A percentile compares a stretch with the other conserved stretches of the same genome.
These are phyloP conservation scores for Cheirogaleus major DNA, from an alignment of 2,797 vertebrate genomes.

Conservation along the genomic window DNA sequence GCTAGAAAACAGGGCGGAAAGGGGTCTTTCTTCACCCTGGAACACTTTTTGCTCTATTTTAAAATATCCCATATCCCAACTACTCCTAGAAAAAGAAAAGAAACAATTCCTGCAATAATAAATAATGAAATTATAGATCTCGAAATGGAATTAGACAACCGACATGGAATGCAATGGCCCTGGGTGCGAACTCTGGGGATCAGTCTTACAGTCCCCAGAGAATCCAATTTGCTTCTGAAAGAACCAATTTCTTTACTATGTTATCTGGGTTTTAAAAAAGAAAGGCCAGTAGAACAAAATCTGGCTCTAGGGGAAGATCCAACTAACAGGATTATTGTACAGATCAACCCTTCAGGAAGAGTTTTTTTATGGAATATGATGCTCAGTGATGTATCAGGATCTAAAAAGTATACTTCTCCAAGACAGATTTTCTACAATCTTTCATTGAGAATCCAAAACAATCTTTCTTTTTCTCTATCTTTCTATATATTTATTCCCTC, in stretches of 20 bases:
- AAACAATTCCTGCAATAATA: neutral
- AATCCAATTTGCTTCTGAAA: conserved; percentile 32
- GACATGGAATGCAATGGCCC: neutral
- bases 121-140: neutral
- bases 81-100: neutral
- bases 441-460: neutral
- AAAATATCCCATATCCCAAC: neutral
- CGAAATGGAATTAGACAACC: neutral
- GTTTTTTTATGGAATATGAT: neutral
- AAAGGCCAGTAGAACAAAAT: neutral
- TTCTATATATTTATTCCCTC: neutral
- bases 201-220: neutral
- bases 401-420: neutral
- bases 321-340: neutral
- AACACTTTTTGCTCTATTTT: conserved; percentile 74
- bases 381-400: neutral
- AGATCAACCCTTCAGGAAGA: neutral
- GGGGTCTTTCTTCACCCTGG: conserved; percentile 47
- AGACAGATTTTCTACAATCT: neutral
- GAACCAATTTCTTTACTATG: conserved; percentile 7
- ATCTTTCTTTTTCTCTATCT: neutral
- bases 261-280: neutral
- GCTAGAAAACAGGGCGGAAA: neutral
- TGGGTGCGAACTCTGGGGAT: neutral
- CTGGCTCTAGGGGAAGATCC: neutral